A percentile compares a stretch with the other conserved stretches of the same genome.
phyloP scores from a whole-genome alignment of 2,113 vertebrate species.

The Cromileptes altivelis region DNA sequence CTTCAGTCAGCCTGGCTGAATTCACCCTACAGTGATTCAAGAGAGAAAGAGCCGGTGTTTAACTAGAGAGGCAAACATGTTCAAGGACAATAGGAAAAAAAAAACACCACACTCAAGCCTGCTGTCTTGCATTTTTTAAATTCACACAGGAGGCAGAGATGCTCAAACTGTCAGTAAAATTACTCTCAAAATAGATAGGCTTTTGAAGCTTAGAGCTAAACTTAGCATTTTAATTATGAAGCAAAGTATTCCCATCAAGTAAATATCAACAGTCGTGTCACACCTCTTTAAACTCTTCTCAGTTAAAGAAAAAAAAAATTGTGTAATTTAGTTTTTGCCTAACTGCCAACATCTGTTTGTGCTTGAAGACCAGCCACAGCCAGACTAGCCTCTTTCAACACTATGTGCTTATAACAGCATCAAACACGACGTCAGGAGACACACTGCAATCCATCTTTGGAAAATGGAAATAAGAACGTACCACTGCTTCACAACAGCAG shows the following conservation, averaged over 20 bases:
- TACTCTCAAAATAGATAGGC: constrained; percentile 31
- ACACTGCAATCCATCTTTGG: constrained; percentile 34
- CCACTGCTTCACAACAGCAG: background rate
- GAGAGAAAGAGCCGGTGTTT: background rate
- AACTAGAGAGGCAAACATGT: constrained; percentile 3
- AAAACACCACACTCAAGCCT: background rate
- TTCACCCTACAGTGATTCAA: background rate
- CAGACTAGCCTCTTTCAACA: constrained; percentile 35
- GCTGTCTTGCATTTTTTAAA: constrained; percentile 12
- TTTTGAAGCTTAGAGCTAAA: constrained; percentile 56
- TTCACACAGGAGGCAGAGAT: constrained; percentile 22
- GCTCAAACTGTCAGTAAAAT: constrained; percentile 39
- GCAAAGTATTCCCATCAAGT: constrained; percentile 47
- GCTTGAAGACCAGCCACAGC: constrained; percentile 32
- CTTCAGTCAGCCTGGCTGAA: constrained; percentile 3
- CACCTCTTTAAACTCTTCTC: constrained; percentile 30
- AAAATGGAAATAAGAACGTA: constrained; percentile 9
- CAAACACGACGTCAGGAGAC: constrained; percentile 45
- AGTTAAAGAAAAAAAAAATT: constrained; percentile 45
- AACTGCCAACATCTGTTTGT: constrained; percentile 58
- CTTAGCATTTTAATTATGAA: constrained; percentile 48
- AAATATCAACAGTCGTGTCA: constrained; percentile 41
- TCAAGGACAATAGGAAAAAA: constrained; percentile 16
- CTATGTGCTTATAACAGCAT: constrained; percentile 36
- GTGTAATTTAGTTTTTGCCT: constrained; percentile 32